Evolutionary conservation across 1,140 invertebrate genomes (phyloP).

Genomic region (Orius insidiosus): DNA sequence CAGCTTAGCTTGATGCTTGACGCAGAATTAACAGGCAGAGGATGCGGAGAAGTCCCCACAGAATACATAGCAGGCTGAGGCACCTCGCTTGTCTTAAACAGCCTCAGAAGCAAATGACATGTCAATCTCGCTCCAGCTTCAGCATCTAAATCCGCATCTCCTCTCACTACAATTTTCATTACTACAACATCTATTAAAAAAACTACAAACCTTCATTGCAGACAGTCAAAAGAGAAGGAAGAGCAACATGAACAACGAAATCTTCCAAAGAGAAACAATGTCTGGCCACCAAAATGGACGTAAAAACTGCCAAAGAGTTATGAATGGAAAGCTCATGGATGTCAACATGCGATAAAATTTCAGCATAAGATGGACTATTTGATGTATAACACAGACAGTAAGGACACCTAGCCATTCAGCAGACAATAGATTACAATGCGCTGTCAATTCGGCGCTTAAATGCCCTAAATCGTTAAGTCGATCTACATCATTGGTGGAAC

Average conservation of each 20-base stretch:
- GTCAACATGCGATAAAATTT: constrained; percentile 73
- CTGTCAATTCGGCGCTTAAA: constrained; percentile 86
- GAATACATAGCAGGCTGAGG: constrained; percentile 71
- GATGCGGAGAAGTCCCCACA: constrained; percentile 58
- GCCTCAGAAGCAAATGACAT: constrained; percentile 72
- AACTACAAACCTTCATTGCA: constrained; percentile 28
- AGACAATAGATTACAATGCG: constrained; percentile 77
- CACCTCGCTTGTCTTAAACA: constrained; percentile 82
- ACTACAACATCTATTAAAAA: not conserved
- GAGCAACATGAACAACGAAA: constrained; percentile 75
- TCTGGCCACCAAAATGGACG: constrained; percentile 80
- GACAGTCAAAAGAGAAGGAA: constrained; percentile 68
- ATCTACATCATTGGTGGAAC: constrained; percentile 70
- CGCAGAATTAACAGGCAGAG: constrained; percentile 40
- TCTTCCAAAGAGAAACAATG: constrained; percentile 93
- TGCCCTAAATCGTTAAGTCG: constrained; percentile 88
- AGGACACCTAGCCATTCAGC: constrained; percentile 91
- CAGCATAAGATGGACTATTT: constrained; percentile 54
- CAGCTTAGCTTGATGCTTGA: constrained; percentile 70
- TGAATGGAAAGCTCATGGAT: constrained; percentile 81
- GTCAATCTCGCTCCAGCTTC: constrained; percentile 86
- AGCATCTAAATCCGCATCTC: constrained; percentile 48
- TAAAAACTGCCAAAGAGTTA: constrained; percentile 89
- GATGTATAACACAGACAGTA: constrained; percentile 79
- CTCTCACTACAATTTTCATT: constrained; percentile 22